Evolutionary conservation across 2,888 invertebrate species (phyloP), one percentile per base, ranked within the genome.

Genomic region (Tubiluchus corallicola): DNA sequence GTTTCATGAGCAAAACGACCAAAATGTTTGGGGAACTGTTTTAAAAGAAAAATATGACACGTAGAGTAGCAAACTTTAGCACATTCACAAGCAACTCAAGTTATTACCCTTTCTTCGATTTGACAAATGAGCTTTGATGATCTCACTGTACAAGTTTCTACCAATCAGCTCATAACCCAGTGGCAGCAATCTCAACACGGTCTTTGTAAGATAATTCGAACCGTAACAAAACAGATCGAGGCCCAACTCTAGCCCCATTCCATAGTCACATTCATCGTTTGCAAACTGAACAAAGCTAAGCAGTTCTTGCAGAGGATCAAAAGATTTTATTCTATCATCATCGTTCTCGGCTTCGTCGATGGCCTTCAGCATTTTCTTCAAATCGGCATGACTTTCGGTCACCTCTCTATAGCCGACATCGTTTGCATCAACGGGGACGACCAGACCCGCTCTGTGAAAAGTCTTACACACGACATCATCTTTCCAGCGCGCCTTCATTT

Each of bases 211-310:
- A n/a, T n/a, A n/a, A n/a, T n/a, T n/a, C 2, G 68, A 64, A 3
- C 64, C 63, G 43, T 54, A 80, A 48, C 75, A 76, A 59, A 92
- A 83, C 41, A 94, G 65, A 62, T 83, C 77, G 51, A 85, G 75
- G 0, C 87, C 92, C 29, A 83, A 68, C 63, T 94, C 92, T 2
- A 94, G 63, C 0, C 85, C 81, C 44, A 85, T 87, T 0, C 90
- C 94, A 65, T 87, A 92, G 62, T 94, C 92, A 58, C 82, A 81
- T 62, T 96, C 94, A 58, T 94, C 94, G 45, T 82, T 76, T 0
- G 92, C 94, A 61, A 85, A 84, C 61, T 76, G 81, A 3, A 84
- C 78, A 45, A 76, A 76, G 2, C 81, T 84, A 48, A 87, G 74
- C 2, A 85, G 68, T 45, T 83, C 81, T 54, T 85, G 82, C 2